Evolutionary conservation across 2,888 invertebrate genomes (phyloP).

Genomic region (Andrena praecox): DNA sequence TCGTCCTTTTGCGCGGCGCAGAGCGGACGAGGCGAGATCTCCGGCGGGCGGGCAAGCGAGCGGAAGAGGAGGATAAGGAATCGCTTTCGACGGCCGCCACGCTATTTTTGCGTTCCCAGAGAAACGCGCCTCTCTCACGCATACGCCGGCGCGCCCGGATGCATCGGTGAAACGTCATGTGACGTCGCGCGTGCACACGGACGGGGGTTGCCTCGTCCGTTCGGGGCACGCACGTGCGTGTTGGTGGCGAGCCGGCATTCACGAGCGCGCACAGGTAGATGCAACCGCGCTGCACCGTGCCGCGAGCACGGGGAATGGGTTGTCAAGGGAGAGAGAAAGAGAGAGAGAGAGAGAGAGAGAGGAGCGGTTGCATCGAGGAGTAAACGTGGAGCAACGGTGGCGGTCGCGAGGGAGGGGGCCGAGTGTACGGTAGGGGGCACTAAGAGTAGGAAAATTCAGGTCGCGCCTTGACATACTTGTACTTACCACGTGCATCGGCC

Average conservation of each 20-base stretch:
- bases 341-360: not conserved
- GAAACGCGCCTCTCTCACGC: slow-evolving; percentile 9
- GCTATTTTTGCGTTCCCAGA: slow-evolving; percentile 71
- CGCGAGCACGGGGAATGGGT: not conserved
- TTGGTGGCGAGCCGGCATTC: slow-evolving; percentile 47
- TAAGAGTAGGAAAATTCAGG: slow-evolving; percentile 84
- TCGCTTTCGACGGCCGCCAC: slow-evolving; percentile 70
- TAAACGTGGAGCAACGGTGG: slow-evolving; percentile 54
- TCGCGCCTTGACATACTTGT: slow-evolving; percentile 85
- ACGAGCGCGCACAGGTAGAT: slow-evolving; percentile 62
- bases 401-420: slow-evolving; percentile 9
- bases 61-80: slow-evolving; percentile 61
- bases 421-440: slow-evolving; percentile 58
- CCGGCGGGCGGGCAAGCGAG: not conserved
- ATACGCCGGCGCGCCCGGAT: not conserved
- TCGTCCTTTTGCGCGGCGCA: slow-evolving; percentile 5
- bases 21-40: not conserved
- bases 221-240: slow-evolving; percentile 37
- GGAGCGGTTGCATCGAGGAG: slow-evolving; percentile 45
- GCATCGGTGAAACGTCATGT: slow-evolving; percentile 32
- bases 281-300: slow-evolving; percentile 25
- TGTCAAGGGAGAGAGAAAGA: not conserved
- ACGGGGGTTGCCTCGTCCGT: slow-evolving; percentile 2
- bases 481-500: slow-evolving; percentile 84
- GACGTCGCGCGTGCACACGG: slow-evolving; percentile 18